Conservation (phyloP, 2,888 invertebrate species). For the Carcina quercana region DNA sequence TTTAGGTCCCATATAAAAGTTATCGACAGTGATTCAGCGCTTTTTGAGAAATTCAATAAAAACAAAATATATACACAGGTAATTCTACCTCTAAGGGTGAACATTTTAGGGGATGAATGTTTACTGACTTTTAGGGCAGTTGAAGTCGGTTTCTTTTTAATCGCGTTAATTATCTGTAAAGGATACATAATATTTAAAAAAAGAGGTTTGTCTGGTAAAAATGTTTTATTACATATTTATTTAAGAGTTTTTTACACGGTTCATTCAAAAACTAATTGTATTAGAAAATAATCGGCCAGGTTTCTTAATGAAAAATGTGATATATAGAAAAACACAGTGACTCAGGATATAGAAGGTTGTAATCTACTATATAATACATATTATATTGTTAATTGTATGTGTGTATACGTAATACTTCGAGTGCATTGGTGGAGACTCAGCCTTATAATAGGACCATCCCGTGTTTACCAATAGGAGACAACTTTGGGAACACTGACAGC, state of each 20-base stretch:
- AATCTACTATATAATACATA: slow-evolving; percentile 33
- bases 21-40: no score
- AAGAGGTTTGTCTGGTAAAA: neutral
- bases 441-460: neutral
- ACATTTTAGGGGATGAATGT: neutral
- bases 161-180: neutral
- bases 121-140: neutral
- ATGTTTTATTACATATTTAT: neutral
- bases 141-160: neutral
- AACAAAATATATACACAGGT: no score
- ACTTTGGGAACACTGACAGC: neutral
- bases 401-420: slow-evolving; percentile 34
- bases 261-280: neutral
- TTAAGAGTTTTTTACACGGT: neutral
- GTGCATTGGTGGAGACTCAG: neutral
- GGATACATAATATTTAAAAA: neutral
- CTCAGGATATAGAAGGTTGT: slow-evolving; percentile 33
- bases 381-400: slow-evolving; percentile 29
- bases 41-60: no score
- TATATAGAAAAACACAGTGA: slow-evolving; percentile 31
- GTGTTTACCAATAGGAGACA: neutral
- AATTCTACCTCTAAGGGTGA: no score
- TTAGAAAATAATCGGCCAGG: slow-evolving; percentile 19
- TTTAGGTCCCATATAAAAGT: no score
- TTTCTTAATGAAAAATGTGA: slow-evolving; percentile 37